Conservation (phyloP, 2,888 invertebrate genomes). For the Mamestra brassicae region DNA sequence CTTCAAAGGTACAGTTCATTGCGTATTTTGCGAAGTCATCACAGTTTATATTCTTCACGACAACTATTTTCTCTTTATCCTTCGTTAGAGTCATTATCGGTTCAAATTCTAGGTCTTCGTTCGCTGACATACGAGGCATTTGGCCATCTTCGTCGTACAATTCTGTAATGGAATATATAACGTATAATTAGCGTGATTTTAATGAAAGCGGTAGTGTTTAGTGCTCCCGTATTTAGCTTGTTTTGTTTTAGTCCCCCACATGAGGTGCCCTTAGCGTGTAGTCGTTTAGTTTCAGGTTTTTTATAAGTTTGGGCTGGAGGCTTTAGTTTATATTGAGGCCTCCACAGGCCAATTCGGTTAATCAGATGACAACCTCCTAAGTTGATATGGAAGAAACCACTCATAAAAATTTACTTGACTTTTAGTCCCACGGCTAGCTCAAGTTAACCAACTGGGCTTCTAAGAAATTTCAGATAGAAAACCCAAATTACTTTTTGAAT, state of each 20-base stretch:
- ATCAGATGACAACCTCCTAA: too few species aligned
- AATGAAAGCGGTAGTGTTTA: neutral
- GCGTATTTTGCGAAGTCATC: conserved; percentile 79
- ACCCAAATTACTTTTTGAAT: too few species aligned
- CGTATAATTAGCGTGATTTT: neutral
- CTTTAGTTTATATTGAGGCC: too few species aligned
- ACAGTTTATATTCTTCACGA: conserved; percentile 77
- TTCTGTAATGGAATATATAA: conserved; percentile 57
- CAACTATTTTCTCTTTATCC: conserved; percentile 67
- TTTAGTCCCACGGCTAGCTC: too few species aligned
- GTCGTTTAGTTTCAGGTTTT: too few species aligned
- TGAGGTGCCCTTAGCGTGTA: too few species aligned
- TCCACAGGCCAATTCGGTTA: too few species aligned
- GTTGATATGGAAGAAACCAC: too few species aligned
- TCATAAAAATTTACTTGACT: neutral
- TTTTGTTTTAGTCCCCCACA: neutral
- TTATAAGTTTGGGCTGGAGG: too few species aligned
- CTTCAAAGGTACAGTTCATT: conserved; percentile 78
- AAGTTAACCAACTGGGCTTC: neutral
- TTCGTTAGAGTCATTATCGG: conserved; percentile 70
- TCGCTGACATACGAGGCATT: conserved; percentile 13
- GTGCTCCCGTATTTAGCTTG: neutral
- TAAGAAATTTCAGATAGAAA: neutral
- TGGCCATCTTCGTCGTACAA: conserved; percentile 71
- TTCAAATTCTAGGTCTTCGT: conserved; percentile 75